A percentile compares a stretch with the other conserved stretches of the same genome.
Conservation (phyloP, 2,113 vertebrate genomes). For the Corythoichthys haematopterus region DNA sequence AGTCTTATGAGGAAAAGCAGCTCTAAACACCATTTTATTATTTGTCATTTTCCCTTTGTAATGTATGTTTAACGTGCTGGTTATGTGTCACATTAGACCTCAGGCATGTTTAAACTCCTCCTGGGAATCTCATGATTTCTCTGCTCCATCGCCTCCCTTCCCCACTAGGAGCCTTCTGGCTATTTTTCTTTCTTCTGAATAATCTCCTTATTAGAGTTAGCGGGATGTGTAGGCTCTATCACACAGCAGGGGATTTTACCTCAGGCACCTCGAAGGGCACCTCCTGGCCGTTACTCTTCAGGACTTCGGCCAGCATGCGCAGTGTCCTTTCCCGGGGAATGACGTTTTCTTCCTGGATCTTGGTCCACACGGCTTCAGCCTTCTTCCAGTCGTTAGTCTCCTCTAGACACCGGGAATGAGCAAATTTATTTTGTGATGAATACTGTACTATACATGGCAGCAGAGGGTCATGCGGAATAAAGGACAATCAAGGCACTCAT, state of each 20-base stretch:
- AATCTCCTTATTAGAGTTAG: conserved; percentile 5
- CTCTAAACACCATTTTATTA: not conserved
- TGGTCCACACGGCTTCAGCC: conserved; percentile 84
- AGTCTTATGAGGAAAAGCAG: not conserved
- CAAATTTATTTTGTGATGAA: not conserved
- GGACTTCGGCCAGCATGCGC: conserved; percentile 75
- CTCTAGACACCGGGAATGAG: conserved; percentile 64
- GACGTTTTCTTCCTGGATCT: conserved; percentile 93
- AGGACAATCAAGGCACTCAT: conserved; percentile 64
- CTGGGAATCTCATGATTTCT: conserved; percentile 3
- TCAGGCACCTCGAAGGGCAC: conserved; percentile 85
- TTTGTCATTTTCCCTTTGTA: not conserved
- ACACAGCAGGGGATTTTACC: conserved; percentile 66
- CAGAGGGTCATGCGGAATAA: conserved; percentile 44
- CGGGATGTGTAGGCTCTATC: not conserved
- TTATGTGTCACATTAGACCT: conserved; percentile 32
- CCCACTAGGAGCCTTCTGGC: conserved; percentile 15
- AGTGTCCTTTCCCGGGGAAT: conserved; percentile 84
- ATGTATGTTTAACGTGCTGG: conserved; percentile 15
- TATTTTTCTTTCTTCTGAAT: conserved; percentile 35
- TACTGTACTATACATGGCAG: not conserved
- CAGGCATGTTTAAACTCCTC: conserved; percentile 22
- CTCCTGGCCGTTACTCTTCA: conserved; percentile 78
- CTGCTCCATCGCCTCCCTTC: conserved; percentile 7
- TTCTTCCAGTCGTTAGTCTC: conserved; percentile 75